Evolutionary conservation across 1,140 invertebrate species (phyloP).

Genomic region (Rhagoletis pomonella): DNA sequence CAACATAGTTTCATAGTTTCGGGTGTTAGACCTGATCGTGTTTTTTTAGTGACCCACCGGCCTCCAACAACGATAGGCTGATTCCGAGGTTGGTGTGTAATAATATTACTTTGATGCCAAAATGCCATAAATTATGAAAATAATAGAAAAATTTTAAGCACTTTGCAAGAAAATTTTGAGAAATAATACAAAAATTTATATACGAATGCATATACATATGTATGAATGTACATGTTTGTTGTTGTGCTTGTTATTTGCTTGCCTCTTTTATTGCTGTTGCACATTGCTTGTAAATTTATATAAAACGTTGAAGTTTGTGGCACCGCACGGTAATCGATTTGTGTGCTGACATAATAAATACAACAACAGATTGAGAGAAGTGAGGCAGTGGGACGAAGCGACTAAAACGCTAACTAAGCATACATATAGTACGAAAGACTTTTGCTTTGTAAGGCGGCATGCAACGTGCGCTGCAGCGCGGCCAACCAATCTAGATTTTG

Average conservation of each 20-base stretch:
- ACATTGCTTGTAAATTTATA: constrained; percentile 28
- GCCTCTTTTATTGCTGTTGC: constrained; percentile 1
- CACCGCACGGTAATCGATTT: constrained; percentile 32
- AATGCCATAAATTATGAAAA: constrained; percentile 27
- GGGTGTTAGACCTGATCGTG: too few species aligned
- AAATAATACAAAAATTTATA: not conserved
- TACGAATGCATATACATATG: not conserved
- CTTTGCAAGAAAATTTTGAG: not conserved
- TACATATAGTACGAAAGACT: too few species aligned
- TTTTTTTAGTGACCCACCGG: too few species aligned
- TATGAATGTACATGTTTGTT: not conserved
- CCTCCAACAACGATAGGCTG: too few species aligned
- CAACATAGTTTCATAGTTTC: not conserved
- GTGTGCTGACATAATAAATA: constrained; percentile 45
- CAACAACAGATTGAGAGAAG: not conserved
- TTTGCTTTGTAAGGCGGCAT: not conserved
- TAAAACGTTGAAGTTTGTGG: not conserved
- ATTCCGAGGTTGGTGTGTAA: not conserved
- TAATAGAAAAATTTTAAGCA: constrained; percentile 17
- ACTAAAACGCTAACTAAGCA: not conserved
- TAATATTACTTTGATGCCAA: not conserved
- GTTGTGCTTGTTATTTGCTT: not conserved
- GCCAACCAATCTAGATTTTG: constrained; percentile 7
- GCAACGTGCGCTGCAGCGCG: not conserved
- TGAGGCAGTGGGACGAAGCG: not conserved